Base-by-base conservation (phyloP, 2,113 vertebrate genomes). In the Gambusia holbrooki region DNA sequence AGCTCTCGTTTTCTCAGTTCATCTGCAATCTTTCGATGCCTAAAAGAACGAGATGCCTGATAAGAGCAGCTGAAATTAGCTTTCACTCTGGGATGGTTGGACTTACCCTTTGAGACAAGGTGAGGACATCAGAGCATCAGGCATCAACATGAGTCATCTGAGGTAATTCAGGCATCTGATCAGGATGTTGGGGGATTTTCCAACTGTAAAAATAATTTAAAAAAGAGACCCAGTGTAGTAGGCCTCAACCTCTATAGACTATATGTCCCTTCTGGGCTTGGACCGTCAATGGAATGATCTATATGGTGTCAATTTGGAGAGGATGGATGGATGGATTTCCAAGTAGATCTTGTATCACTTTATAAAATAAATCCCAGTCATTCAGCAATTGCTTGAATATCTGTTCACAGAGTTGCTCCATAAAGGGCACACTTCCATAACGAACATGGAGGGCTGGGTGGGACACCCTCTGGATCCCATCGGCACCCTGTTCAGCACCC, bases 401-500 rank as follows among this genome's bases (percentile, higher is more conserved):
- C 60, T 40, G 14, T 71, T 69, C 33, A 40, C 89, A 98, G 97
- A 99, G 82, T 93, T 98, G 82, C 95, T 97, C 74, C 96, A 97
- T 85, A 98, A 96, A 96, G 97, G 96, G 70, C 92, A 96, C 77
- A 99, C 97, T 29, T 97, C 96, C 58, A 94, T 98, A 89, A 98
- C 96, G 0, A 99, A 98, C 91, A 94, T 97, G 85, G 98, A 99
- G 93, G 98, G 98, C 86, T 99, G 98, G 98, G 98, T 99, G 77
- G 98, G 98, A 65, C 98, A 99, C 85, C 98, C 98, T 2, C 85
- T 99, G 87, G 98, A 99, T 73, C 98, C 98, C 10, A 95, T 99
- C 76, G 97, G 98, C 5, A 99, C 97, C 10, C 96, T 99, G 67
- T 99, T 99, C 80, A 96, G 96, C 93, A 99, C 97, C 71, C 94